Percentiles rank a stretch among this genome's conserved stretches.
phyloP scores from a whole-genome alignment of 2,113 vertebrate species.

The Bos taurus region DNA sequence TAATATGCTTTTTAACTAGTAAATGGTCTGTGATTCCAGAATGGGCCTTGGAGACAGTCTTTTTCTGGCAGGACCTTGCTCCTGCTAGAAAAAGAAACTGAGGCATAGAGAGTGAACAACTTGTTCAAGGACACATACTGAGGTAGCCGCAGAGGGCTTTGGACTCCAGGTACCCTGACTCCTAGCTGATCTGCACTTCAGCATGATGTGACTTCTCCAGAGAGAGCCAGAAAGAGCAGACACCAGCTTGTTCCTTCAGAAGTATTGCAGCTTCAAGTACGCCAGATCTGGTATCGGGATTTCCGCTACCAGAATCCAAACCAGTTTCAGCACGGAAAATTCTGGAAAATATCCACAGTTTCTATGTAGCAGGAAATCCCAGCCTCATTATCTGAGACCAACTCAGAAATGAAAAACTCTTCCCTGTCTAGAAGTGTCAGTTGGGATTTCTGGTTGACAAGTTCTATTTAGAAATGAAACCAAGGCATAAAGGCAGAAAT shows the following conservation, averaged over 20 bases:
- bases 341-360: constrained; percentile 1
- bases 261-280: neutral
- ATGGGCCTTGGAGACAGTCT: neutral
- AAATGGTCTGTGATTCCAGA: neutral
- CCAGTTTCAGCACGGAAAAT: constrained; percentile 31
- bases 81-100: neutral
- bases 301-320: neutral
- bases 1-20: neutral
- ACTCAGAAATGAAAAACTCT: neutral
- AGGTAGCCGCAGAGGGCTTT: neutral
- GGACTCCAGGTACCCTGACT: neutral
- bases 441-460: neutral
- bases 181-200: no score
- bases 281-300: neutral
- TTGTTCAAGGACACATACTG: neutral
- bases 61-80: neutral
- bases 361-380: neutral
- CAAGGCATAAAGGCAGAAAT: neutral
- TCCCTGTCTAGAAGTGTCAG: neutral
- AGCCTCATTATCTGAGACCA: neutral
- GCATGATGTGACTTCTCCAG: neutral
- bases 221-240: neutral
- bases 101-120: neutral
- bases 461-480: constrained; percentile 22
- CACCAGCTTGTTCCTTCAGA: constrained; percentile 44